Evolutionary conservation across 2,888 invertebrate species (phyloP), one percentile per base, ranked within the genome.

Genomic region (Zootermopsis nevadensis): DNA sequence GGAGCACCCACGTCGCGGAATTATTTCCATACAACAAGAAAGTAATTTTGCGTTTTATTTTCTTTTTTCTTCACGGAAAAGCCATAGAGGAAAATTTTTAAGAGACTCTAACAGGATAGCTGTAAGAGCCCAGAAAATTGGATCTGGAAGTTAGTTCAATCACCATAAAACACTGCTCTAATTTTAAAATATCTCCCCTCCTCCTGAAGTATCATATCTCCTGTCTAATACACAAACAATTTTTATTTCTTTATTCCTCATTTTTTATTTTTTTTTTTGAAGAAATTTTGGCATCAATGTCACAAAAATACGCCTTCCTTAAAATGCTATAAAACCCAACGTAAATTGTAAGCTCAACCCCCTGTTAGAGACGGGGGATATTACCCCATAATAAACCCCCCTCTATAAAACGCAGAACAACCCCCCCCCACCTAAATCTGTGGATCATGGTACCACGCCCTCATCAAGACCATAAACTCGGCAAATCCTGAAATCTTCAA

Each of bases 101-200:
- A 84, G 82, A 69, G 84, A 74, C 84, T 82, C 80, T 84, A 83
- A 84, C 79, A 82, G 55, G 53, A 67, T 81, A 80, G 81, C 83
- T 83, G 84, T 85, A 85, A 85, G 84, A 84, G 83, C 82, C 82
- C 85, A 80, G 83, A 84, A 84, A 85, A 85, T 85, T 83, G 85
- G 84, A 85, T 84, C 76, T 77, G 83, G 35, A 83, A 83, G 84
- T 83, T 76, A 84, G 81, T 83, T 84, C 85, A 85, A 85, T 85
- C 85, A 85, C 82, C 82, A 85, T 85, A 85, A 85, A 85, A 84
- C 77, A 83, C 82, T 48, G 66, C 79, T n/a, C 81, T 77, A 80
- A 69, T 79, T 72, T 55, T 33, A 79, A 35, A 74, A 74, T 24
- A 24, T n/a, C 38, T 30, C 67, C 19, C 82, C 42, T 69, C 38